phyloP scores from a whole-genome alignment of 2,113 vertebrate species.

The Anas platyrhynchos region DNA sequence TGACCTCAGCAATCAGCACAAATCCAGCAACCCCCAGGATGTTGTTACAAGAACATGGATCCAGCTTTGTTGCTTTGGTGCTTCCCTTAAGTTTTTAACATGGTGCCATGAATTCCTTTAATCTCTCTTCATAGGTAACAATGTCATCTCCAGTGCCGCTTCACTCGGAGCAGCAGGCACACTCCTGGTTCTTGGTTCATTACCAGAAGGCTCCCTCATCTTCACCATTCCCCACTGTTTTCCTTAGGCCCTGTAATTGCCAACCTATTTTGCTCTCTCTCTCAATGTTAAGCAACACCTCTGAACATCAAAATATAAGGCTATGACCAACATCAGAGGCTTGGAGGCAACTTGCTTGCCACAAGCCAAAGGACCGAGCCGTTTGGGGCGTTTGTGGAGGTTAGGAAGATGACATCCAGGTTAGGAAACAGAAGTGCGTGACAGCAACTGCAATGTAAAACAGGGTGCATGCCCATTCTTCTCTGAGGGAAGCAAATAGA shows the following conservation, averaged over 20 bases:
- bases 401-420: not conserved
- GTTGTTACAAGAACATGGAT: not conserved
- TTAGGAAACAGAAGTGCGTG: accelerated
- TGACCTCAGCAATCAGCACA: not conserved
- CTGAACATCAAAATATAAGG: not conserved
- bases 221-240: not conserved
- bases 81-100: not conserved
- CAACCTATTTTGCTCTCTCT: not conserved
- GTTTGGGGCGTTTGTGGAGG: not conserved
- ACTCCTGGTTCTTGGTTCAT: not conserved
- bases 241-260: not conserved
- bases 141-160: not conserved
- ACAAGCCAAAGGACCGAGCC: not conserved
- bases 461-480: accelerated
- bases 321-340: not conserved
- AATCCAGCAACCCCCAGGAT: not conserved
- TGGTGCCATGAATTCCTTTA: not conserved
- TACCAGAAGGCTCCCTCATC: not conserved
- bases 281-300: not conserved
- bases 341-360: not conserved
- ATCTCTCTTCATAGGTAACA: not conserved
- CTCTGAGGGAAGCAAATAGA: not conserved
- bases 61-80: not conserved
- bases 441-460: not conserved
- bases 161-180: not conserved